Evolutionary conservation across 2,113 vertebrate genomes (phyloP).

Genomic region (Sceloporus undulatus): DNA sequence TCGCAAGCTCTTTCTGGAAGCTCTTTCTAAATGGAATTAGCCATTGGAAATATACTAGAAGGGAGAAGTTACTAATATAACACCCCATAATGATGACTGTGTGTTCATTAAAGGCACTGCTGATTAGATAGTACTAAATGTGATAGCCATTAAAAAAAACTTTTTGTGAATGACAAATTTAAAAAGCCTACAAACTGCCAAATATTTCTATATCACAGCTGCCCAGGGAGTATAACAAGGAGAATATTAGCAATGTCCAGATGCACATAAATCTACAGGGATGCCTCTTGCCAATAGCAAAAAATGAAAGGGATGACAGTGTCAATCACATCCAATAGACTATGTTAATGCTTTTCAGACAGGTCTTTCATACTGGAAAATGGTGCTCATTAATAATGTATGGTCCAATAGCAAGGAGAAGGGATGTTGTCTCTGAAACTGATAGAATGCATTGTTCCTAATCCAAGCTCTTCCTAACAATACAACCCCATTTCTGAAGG

Average conservation of each 20-base stretch:
- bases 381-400: conserved; percentile 88
- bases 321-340: conserved; percentile 86
- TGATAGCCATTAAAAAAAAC: conserved; percentile 56
- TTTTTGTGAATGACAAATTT: conserved; percentile 61
- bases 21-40: conserved; percentile 17
- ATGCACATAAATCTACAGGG: conserved; percentile 83
- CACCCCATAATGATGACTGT: conserved; percentile 13
- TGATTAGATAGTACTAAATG: conserved; percentile 52
- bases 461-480: conserved; percentile 66
- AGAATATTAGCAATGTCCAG: conserved; percentile 85
- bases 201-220: conserved; percentile 84
- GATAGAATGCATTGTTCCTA: conserved; percentile 79
- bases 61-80: conserved; percentile 34
- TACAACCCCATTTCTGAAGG: conserved; percentile 74
- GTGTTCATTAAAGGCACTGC: conserved; percentile 48
- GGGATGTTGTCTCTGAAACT: conserved; percentile 75
- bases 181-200: conserved; percentile 12
- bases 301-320: conserved; percentile 82
- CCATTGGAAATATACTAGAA: conserved; percentile 41
- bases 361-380: conserved; percentile 83
- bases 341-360: conserved; percentile 88
- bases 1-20: background rate
- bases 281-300: conserved; percentile 81
- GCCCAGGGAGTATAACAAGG: conserved; percentile 79
- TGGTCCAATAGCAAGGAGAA: conserved; percentile 74